These are phyloP conservation scores for Drosophila asahinai DNA, from an alignment of 1,140 invertebrate genomes.

Conservation along the genomic window DNA sequence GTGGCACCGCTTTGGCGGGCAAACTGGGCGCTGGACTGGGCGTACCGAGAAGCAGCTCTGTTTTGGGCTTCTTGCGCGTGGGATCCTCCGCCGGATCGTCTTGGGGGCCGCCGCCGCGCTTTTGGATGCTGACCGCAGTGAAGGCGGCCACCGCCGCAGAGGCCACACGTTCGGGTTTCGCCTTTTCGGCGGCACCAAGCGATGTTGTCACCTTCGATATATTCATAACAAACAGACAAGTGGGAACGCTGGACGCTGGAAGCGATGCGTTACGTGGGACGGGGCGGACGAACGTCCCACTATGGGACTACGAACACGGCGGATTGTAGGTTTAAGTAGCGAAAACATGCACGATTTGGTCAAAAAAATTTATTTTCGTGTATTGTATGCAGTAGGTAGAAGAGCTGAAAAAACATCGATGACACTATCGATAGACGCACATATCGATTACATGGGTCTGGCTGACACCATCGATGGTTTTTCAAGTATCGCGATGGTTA, in stretches of 20 bases:
- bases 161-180: constrained; percentile 78
- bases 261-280: constrained; percentile 32
- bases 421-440: neutral
- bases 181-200: constrained; percentile 82
- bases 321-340: constrained; percentile 49
- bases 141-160: constrained; percentile 61
- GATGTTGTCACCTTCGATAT: constrained; percentile 83
- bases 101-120: constrained; percentile 62
- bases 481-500: neutral
- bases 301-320: constrained; percentile 49
- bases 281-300: constrained; percentile 32
- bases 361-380: constrained; percentile 53
- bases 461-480: neutral
- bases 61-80: constrained; percentile 67
- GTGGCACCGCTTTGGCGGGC: constrained; percentile 61
- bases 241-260: constrained; percentile 39
- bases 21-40: constrained; percentile 57
- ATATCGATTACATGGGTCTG: neutral
- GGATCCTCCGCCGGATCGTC: constrained; percentile 61
- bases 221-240: constrained; percentile 75
- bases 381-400: constrained; percentile 60
- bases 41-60: constrained; percentile 58
- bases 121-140: constrained; percentile 68
- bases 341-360: constrained; percentile 66
- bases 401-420: constrained; percentile 22